phyloP scores from a whole-genome alignment of 2,888 invertebrate genomes.

The Tuta absoluta region DNA sequence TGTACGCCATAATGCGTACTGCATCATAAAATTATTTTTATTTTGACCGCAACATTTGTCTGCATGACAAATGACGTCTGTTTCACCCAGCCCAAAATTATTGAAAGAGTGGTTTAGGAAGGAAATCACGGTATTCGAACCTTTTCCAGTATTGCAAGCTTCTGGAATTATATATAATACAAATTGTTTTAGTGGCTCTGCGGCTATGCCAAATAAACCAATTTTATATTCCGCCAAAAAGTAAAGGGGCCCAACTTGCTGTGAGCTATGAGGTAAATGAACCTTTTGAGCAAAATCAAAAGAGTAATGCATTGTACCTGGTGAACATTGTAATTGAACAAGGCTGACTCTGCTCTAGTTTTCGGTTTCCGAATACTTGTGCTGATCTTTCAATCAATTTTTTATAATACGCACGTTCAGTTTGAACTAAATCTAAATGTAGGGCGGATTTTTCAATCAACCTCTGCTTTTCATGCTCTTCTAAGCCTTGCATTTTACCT shows the following conservation, averaged over 20 bases:
- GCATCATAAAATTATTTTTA: slow-evolving; percentile 17
- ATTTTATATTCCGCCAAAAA: slow-evolving; percentile 16
- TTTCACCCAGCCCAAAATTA: slow-evolving; percentile 17
- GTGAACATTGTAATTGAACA: slow-evolving; percentile 12
- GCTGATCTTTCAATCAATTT: slow-evolving; percentile 9
- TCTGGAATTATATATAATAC: slow-evolving; percentile 16
- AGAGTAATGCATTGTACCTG: slow-evolving; percentile 13
- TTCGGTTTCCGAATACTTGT: slow-evolving; percentile 12
- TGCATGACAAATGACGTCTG: slow-evolving; percentile 17
- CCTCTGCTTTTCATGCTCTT: slow-evolving; percentile 3
- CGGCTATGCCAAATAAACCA: slow-evolving; percentile 14
- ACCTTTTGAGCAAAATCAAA: slow-evolving; percentile 15
- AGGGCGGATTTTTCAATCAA: slow-evolving; percentile 6
- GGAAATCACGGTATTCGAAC: slow-evolving; percentile 12
- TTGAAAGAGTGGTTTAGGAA: slow-evolving; percentile 13
- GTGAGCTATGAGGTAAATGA: slow-evolving; percentile 16
- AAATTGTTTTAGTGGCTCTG: slow-evolving; percentile 17
- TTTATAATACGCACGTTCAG: slow-evolving; percentile 15
- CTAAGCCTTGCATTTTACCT: slow-evolving; percentile 15
- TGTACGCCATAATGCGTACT: neutral
- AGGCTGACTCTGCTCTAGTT: neutral
- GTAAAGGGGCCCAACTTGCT: slow-evolving; percentile 5
- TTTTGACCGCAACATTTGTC: slow-evolving; percentile 14
- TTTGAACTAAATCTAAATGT: slow-evolving; percentile 14
- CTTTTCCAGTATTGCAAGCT: slow-evolving; percentile 17